Percentiles rank a stretch among this genome's conserved stretches.
phyloP scores from a whole-genome alignment of 2,888 invertebrate species.

The Archips xylosteana region DNA sequence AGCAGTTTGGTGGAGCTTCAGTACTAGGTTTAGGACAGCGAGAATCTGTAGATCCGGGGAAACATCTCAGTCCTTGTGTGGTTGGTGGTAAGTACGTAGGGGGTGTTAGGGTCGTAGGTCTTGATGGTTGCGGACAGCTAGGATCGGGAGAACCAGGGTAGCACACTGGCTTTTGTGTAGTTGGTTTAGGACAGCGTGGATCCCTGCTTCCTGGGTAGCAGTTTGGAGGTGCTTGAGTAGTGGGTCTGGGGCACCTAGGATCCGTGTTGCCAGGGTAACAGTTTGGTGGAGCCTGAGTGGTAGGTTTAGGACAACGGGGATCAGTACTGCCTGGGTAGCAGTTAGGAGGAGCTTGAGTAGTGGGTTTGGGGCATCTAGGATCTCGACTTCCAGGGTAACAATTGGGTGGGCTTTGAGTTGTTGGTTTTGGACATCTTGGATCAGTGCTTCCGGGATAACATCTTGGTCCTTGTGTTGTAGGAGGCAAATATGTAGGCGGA shows the following conservation, averaged over 20 bases:
- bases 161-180: conserved; percentile 44
- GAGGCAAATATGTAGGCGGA: conserved; percentile 58
- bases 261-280: conserved; percentile 55
- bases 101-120: conserved; percentile 52
- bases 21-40: conserved; percentile 57
- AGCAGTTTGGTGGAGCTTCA: conserved; percentile 46
- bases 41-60: conserved; percentile 46
- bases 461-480: conserved; percentile 50
- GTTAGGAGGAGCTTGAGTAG: conserved; percentile 42
- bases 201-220: conserved; percentile 46
- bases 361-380: conserved; percentile 56
- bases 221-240: conserved; percentile 47
- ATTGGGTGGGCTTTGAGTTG: conserved; percentile 50
- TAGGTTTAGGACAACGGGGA: conserved; percentile 52
- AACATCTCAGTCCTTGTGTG: conserved; percentile 48
- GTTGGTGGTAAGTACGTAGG: conserved; percentile 46
- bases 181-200: conserved; percentile 47
- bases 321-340: conserved; percentile 65
- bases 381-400: conserved; percentile 60
- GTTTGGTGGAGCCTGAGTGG: conserved; percentile 45
- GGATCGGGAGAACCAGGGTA: conserved; percentile 44
- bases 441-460: conserved; percentile 61
- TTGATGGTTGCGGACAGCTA: conserved; percentile 47
- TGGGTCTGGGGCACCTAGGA: conserved; percentile 57
- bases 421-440: conserved; percentile 54